Evolutionary conservation across 1,140 invertebrate species (phyloP), one percentile per base, ranked within the genome.

Genomic region (Cherax quadricarinatus): DNA sequence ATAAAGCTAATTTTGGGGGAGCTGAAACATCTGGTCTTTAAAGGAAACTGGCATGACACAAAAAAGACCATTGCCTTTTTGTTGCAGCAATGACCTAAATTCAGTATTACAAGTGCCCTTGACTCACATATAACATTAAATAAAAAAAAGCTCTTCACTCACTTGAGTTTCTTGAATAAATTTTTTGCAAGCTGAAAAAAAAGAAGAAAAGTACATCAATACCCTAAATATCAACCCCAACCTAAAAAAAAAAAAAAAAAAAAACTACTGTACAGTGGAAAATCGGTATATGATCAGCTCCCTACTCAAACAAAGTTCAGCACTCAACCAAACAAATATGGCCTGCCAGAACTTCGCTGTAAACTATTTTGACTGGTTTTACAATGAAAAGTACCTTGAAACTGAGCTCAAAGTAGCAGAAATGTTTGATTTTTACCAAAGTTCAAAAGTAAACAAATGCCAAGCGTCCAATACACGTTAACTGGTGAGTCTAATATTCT

Each of bases 141-240:
- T 57, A 10, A 10, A 10, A 41, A 70, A 7, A 30, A 10, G 70
- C n/a, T 4, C 24, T 24, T 85, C 48, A 70, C 24, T 93, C 83
- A 93, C 57, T 86, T 89, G 75, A 93, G 62, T 49, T 93, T 93
- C 66, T 89, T 62, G 88, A 89, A 89, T 70, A 93, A 81, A 4
- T 51, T 70, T 49, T 89, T 51, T 57, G 88, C 57, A n/a, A 93
- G 49, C 92, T 93, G 92, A 70, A 86, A 89, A 86, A 89, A 80
- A 89, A 86, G 24, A 62, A 78, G 75, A 14, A 85, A 66, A 66
- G 14, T 66, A 18, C 5, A 66, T 21, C 0, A 66, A 66, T 66
- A 66, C 7, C 24, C 3, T 7, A 66, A 24, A 21, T 18, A 49
- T 48, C 4, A 41, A 73, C 4, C 16, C 57, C 21, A 66, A 24